A percentile compares a stretch with the other conserved stretches of the same genome.
phyloP scores from a whole-genome alignment of 2,888 invertebrate genomes.

The Eutolmus rufibarbis region DNA sequence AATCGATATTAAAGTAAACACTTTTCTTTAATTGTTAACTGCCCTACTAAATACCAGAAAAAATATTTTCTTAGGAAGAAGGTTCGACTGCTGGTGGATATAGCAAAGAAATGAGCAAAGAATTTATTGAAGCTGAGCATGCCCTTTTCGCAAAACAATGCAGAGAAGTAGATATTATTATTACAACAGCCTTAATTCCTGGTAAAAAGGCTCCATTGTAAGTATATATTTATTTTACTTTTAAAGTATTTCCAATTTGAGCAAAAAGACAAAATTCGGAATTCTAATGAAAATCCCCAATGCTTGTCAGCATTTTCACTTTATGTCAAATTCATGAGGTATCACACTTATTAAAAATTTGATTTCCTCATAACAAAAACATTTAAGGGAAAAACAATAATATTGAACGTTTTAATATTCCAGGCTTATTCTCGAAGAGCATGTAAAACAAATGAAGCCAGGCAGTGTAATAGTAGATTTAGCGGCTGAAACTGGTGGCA shows the following conservation, averaged over 20 bases:
- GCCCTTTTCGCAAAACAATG: slow-evolving; percentile 86
- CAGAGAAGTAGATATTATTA: slow-evolving; percentile 84
- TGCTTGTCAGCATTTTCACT: too few species aligned
- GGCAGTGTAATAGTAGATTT: slow-evolving; percentile 90
- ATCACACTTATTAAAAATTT: too few species aligned
- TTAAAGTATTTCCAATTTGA: too few species aligned
- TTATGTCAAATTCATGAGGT: too few species aligned
- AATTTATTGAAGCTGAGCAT: slow-evolving; percentile 85
- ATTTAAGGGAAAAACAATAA: too few species aligned
- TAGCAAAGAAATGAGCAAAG: slow-evolving; percentile 87
- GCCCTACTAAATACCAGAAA: not conserved
- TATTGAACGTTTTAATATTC: not conserved
- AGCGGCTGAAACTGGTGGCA: slow-evolving; percentile 89
- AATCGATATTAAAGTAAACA: slow-evolving; percentile 72
- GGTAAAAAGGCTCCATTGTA: slow-evolving; percentile 80
- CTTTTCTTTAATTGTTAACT: not conserved
- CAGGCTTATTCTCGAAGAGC: slow-evolving; percentile 50
- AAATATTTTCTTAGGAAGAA: slow-evolving; percentile 67
- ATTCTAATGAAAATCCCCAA: too few species aligned
- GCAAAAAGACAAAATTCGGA: too few species aligned
- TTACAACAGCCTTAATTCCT: slow-evolving; percentile 89
- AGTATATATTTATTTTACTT: not conserved
- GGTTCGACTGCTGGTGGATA: slow-evolving; percentile 78
- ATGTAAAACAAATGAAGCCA: slow-evolving; percentile 73
- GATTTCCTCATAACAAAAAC: too few species aligned